Base-by-base conservation (phyloP, 2,797 vertebrate genomes). In the Florisuga fusca region DNA sequence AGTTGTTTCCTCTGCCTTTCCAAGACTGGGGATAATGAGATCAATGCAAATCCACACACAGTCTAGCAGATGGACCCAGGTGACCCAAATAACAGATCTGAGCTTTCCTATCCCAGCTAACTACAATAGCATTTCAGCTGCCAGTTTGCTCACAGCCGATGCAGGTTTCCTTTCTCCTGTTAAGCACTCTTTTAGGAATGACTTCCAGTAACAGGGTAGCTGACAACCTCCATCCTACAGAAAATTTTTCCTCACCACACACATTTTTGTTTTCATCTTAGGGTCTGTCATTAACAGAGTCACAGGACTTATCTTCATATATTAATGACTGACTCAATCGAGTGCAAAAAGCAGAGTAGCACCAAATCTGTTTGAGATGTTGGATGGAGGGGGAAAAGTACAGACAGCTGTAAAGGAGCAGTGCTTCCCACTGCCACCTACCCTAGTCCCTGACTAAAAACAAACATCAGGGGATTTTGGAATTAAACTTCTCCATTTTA, bases 271-370 rank as follows among this genome's bases (percentile, higher is more conserved):
- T 64, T 61, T 54, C 54, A 61, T 61, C 29, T 62, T 8, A 19
- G 8, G 12, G 23, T 34, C 38, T n/a, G 20, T 29, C 74, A 87
- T 26, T 66, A 84, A 17, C 12, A 64, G 43, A 68, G 43, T 29
- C 38, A 59, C 14, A 45, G 48, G 33, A 85, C 79, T 69, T 59
- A 66, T 9, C 48, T 20, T 33, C 43, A 31, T 10, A 41, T 27
- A 76, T 25, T 67, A 90, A 64, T 0, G 1, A 55, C n/a, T 67
- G 79, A 27, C 34, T 89, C 62, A 59, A 11, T 36, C 0, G 0
- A 74, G 16, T 22, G 46, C 38, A 80, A 77, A 77, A 85, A 80
- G 1, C 15, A 57, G 67, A 87, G 41, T 1, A 72, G 17, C 9
- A 63, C 27, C 2, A 0, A 11, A 10, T 31, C 17, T 38, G 19